These are phyloP conservation scores for Galendromus occidentalis DNA, from an alignment of 1,140 invertebrate genomes.

Conservation along the genomic window DNA sequence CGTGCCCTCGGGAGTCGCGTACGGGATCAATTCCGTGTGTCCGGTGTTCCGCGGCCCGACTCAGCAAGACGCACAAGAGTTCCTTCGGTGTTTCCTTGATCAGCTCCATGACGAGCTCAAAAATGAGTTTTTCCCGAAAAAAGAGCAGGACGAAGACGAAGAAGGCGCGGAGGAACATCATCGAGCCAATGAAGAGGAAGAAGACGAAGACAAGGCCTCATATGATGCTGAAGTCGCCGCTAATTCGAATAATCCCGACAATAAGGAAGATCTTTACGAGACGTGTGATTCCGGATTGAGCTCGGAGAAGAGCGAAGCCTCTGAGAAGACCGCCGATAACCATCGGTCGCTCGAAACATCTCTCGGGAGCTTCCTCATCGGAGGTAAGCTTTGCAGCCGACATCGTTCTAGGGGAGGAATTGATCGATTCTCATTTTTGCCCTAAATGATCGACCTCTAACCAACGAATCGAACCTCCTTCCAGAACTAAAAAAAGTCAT, in stretches of 20 bases:
- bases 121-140: slow-evolving; percentile 24
- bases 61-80: slow-evolving; percentile 73
- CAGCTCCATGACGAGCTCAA: slow-evolving; percentile 89
- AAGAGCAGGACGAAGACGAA: background rate
- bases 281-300: slow-evolving; percentile 60
- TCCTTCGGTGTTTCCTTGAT: slow-evolving; percentile 91
- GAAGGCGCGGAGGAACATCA: slow-evolving; percentile 11
- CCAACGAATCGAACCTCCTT: too few species aligned
- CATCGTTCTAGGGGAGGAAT: too few species aligned
- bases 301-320: slow-evolving; percentile 35
- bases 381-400: background rate
- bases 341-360: background rate
- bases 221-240: slow-evolving; percentile 17
- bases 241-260: background rate
- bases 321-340: background rate
- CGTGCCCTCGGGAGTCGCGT: slow-evolving; percentile 59
- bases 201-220: slow-evolving; percentile 24
- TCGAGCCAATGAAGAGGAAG: slow-evolving; percentile 30
- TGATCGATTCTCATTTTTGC: too few species aligned
- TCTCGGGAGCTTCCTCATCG: background rate
- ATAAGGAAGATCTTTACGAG: slow-evolving; percentile 54
- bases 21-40: slow-evolving; percentile 62
- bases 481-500: background rate
- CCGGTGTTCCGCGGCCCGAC: slow-evolving; percentile 74
- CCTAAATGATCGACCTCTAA: too few species aligned